A percentile compares a stretch with the other conserved stretches of the same genome.
Evolutionary conservation across 2,888 invertebrate genomes (phyloP).

Genomic region (Microchrysa polita): DNA sequence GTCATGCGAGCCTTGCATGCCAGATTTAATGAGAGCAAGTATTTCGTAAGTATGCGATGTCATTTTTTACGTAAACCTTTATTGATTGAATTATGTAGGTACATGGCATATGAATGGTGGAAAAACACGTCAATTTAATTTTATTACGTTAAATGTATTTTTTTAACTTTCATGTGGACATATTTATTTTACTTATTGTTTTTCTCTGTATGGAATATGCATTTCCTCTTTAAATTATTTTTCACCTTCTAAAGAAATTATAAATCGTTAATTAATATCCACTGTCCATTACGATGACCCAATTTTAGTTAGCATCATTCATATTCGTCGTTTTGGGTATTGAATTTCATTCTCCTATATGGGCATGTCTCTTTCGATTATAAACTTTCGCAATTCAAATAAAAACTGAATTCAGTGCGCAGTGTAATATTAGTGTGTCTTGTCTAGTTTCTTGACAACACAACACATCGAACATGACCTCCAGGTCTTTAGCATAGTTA

Average conservation of each 20-base stretch:
- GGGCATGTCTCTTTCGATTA: constrained; percentile 1
- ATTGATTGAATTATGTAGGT: too few species aligned
- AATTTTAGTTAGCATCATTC: too few species aligned
- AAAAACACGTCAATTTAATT: too few species aligned
- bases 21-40: constrained; percentile 85
- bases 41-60: constrained; percentile 75
- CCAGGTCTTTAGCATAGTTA: not conserved
- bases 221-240: too few species aligned
- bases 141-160: too few species aligned
- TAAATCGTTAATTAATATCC: not conserved
- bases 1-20: constrained; percentile 91
- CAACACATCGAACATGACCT: not conserved
- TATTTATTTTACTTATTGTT: too few species aligned
- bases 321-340: not conserved
- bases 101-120: too few species aligned
- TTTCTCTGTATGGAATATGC: too few species aligned
- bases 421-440: not conserved
- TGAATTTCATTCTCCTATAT: not conserved
- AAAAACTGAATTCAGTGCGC: constrained; percentile 26
- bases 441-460: constrained; percentile 6
- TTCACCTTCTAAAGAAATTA: too few species aligned
- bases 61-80: not conserved
- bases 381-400: constrained; percentile 36
- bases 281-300: not conserved
- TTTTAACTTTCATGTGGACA: too few species aligned